These are phyloP conservation scores for Danaus melanippus DNA, from an alignment of 1,140 invertebrate genomes.

Conservation along the genomic window DNA sequence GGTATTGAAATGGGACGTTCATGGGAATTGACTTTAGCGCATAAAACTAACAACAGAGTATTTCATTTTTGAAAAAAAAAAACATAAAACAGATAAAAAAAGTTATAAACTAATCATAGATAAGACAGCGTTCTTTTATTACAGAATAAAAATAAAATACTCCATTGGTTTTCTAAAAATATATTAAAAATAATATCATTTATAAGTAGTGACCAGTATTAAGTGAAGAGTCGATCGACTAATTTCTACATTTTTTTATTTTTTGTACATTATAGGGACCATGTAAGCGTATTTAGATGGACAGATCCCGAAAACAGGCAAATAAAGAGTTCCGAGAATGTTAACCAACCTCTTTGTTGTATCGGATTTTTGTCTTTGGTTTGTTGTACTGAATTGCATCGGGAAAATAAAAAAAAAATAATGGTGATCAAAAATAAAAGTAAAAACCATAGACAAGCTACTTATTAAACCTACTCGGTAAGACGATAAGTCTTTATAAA, in stretches of 20 bases:
- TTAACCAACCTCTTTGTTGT: not conserved
- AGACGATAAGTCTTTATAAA: slow-evolving; percentile 30
- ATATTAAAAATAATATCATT: slow-evolving; percentile 3
- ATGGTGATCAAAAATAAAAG: slow-evolving; percentile 3
- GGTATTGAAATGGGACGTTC: no score
- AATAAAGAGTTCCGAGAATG: slow-evolving; percentile 1
- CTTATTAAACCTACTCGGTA: slow-evolving; percentile 18
- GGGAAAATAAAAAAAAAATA: slow-evolving; percentile 19
- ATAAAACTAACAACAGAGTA: no score
- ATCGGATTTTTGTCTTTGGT: slow-evolving; percentile 30
- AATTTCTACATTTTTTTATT: slow-evolving; percentile 10
- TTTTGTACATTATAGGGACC: slow-evolving; percentile 20
- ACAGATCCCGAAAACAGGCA: slow-evolving; percentile 5
- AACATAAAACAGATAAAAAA: no score
- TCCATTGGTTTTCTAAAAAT: slow-evolving; percentile 1
- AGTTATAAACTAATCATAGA: no score
- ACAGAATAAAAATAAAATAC: no score
- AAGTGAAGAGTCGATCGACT: slow-evolving; percentile 13
- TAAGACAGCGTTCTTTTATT: no score
- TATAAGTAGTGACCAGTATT: slow-evolving; percentile 9
- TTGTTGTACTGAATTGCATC: slow-evolving; percentile 27
- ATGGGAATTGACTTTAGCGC: no score
- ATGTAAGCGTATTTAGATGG: slow-evolving; percentile 19
- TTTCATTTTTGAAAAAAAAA: no score
- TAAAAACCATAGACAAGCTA: slow-evolving; percentile 10